Conservation (phyloP, 2,797 vertebrate genomes). For the Chromis chromis region DNA sequence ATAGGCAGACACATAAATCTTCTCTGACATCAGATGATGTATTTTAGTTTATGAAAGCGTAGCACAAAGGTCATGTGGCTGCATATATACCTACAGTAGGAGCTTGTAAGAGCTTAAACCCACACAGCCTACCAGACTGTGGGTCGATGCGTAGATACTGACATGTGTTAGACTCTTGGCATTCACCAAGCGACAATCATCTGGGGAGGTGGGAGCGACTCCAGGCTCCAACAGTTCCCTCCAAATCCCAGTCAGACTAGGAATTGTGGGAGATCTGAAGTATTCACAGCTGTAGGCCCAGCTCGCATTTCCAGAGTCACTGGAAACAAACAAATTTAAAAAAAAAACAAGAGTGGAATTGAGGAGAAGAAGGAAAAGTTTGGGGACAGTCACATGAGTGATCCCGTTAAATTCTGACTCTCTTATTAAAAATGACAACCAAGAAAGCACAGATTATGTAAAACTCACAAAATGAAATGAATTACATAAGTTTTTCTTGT, state of each 20-base stretch:
- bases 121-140: conserved; percentile 6
- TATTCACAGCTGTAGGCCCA: conserved; percentile 77
- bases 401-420: too few species aligned
- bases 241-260: conserved; percentile 64
- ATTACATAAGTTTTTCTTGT: too few species aligned
- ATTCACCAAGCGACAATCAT: conserved; percentile 50
- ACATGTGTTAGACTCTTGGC: conserved; percentile 64
- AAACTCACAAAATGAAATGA: background rate
- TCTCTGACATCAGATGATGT: conserved; percentile 29
- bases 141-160: conserved; percentile 53
- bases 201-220: conserved; percentile 61
- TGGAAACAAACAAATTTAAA: conserved; percentile 46
- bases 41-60: conserved; percentile 17
- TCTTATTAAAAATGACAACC: background rate
- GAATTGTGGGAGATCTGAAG: conserved; percentile 68
- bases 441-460: conserved; percentile 5
- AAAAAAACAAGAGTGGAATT: conserved; percentile 19
- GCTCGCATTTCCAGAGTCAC: conserved; percentile 48
- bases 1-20: conserved; percentile 49
- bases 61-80: conserved; percentile 31
- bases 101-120: conserved; percentile 27
- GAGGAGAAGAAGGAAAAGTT: conserved; percentile 22
- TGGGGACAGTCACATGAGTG: conserved; percentile 10
- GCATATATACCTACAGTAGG: conserved; percentile 19
- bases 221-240: conserved; percentile 59